Base-by-base conservation (phyloP, 35 echinoderm and acorn worm species). In the Eucidaris tribuloides region DNA sequence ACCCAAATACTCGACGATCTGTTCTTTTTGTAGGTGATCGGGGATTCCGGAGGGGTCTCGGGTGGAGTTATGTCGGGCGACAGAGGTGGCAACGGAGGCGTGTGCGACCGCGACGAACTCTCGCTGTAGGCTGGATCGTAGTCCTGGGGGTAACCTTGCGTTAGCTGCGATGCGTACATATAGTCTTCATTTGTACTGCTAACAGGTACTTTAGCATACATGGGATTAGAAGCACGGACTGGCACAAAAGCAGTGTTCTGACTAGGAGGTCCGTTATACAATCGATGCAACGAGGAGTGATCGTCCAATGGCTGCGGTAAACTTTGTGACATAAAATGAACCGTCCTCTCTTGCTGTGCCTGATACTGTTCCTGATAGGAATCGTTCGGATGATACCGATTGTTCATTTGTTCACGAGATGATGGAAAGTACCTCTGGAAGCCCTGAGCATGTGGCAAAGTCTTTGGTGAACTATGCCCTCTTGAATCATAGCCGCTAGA, bases 61-160 rank as follows among this genome's bases (percentile, higher is more conserved):
- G 87, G 79, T 17, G 91, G 90, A 22, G 90, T 90, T 6, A 65
- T 89, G 31, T 79, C 85, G 3, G 96, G 96, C 14, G 96, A 93
- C 19, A 97, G 45, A 18, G 82, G 86, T 15, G 96, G 96, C 20
- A 93, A 65, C 2, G 82, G 72, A 0, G 96, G 96, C 0, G 96
- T 99, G 85, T 87, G 81, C 2, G 96, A 99, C 80, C 91, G 45
- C 0, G 96, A 90, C 0, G 91, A 93, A 33, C 84, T 71, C 33
- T 71, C 91, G 45, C 85, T 88, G 41, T 83, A 83, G 38, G 60
- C 30, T 61, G 20, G 1, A 74, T 86, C 78, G 45, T 91, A 86
- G 62, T 91, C 83, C 68, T 38, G 68, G n/a, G 9, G n/a, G 9
- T n/a, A n/a, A n/a, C 9, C 9, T n/a, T 52, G 48, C n/a, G 9